Base-by-base conservation (phyloP, 2,888 invertebrate genomes). In the Eristalis pertinax region DNA sequence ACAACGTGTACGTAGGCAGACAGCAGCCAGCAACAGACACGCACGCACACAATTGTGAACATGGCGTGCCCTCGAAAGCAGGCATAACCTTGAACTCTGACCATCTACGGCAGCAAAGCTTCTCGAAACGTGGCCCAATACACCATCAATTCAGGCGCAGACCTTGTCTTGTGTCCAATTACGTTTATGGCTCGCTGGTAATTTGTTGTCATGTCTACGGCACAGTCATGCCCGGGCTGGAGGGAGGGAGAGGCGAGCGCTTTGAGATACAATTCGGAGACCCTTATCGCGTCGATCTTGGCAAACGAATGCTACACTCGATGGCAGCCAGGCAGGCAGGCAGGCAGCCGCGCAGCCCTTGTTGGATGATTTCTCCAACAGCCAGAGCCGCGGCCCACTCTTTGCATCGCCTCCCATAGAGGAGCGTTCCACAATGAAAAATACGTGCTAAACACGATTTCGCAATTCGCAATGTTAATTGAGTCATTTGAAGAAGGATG, bases 401-500 rank as follows among this genome's bases (percentile, higher is more conserved):
- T 73, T 64, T 73, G 22, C 43, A 64, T 50, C 26, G 19, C 64
- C 64, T 73, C 50, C 63, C 19, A 64, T 24, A 19, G 32, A 1
- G 24, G 19, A 50, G 11, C 41, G 41, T 56, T 64, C 58, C 56
- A 41, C 19, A 67, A 43, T 65, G 69, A 72, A 24, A 65, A 67
- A 82, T 77, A 62, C 67, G 62, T 68, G 62, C 72, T 62, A 29
- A 68, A 65, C 77, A 77, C 77, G 82, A 83, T 67, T 62, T 60
- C 41, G 62, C 41, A 77, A 62, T 69, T 77, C 38, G 22, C 50
- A 58, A 50, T 58, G 38, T 84, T 78, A 84, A 84, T 84, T 84
- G 74, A 84, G 84, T 79, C 84, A 79, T 84, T 84, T 58, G 29
- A 64, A 60, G 41, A 35, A 78, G 78, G 79, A 84, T 65, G 78